Percentiles rank a stretch among this genome's conserved stretches.
Conservation (phyloP, 2,797 vertebrate species). For the Netta rufina region DNA sequence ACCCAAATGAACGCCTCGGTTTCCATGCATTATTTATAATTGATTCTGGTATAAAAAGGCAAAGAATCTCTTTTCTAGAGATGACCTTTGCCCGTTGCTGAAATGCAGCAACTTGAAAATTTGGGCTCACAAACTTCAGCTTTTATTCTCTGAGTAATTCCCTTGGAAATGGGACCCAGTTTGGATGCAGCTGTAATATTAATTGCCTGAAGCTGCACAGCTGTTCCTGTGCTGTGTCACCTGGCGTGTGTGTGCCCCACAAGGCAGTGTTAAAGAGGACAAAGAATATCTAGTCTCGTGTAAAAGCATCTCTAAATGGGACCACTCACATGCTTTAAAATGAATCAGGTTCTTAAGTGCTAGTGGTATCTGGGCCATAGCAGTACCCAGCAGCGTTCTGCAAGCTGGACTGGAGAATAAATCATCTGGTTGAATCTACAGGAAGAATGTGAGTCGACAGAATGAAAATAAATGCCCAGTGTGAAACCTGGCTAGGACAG, state of each 20-base stretch:
- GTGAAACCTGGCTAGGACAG: conserved; percentile 60
- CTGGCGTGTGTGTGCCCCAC: neutral
- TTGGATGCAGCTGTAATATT: conserved; percentile 56
- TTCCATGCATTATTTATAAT: neutral
- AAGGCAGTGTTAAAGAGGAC: conserved; percentile 44
- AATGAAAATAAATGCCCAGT: conserved; percentile 62
- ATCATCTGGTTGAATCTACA: conserved; percentile 56
- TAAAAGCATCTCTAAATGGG: conserved; percentile 17
- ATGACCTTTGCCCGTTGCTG: neutral
- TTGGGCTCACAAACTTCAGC: neutral
- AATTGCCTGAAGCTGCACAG: conserved; percentile 60
- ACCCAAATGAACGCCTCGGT: neutral
- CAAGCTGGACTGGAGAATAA: conserved; percentile 32
- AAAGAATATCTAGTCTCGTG: neutral
- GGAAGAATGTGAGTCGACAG: conserved; percentile 58
- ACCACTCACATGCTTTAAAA: neutral
- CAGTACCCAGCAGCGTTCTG: conserved; percentile 30
- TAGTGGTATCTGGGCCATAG: conserved; percentile 26
- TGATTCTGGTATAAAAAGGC: neutral
- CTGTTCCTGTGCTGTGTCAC: conserved; percentile 49
- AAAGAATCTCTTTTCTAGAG: neutral
- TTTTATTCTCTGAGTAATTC: neutral
- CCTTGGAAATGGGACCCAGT: conserved; percentile 46
- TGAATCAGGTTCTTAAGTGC: neutral
- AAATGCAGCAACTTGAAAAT: neutral